Evolutionary conservation across 2,888 invertebrate species (phyloP).

Genomic region (Furcula furcula): DNA sequence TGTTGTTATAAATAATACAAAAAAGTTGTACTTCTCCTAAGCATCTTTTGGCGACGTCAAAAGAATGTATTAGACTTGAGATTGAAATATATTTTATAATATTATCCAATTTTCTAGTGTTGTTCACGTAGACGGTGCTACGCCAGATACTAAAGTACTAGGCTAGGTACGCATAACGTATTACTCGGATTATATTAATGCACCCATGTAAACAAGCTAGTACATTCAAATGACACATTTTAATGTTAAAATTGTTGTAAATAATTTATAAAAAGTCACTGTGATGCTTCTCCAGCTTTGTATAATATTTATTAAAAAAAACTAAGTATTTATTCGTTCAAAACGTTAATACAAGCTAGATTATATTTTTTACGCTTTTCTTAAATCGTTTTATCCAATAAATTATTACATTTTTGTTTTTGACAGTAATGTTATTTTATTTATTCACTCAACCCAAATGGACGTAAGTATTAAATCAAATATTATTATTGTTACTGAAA

Average conservation of each 20-base stretch:
- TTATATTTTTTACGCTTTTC: constrained; percentile 50
- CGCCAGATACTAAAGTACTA: too few relatives aligned
- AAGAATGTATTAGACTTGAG: constrained; percentile 18
- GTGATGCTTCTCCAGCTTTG: constrained; percentile 42
- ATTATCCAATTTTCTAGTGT: too few relatives aligned
- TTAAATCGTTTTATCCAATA: constrained; percentile 48
- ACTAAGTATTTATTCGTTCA: constrained; percentile 15
- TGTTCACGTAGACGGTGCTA: too few relatives aligned
- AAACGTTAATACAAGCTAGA: constrained; percentile 37
- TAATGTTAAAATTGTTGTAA: constrained; percentile 32
- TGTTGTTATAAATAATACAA: constrained; percentile 2
- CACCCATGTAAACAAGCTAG: background rate
- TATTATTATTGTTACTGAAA: too few relatives aligned
- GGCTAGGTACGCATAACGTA: background rate
- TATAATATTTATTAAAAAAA: constrained; percentile 27
- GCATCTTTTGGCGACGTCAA: constrained; percentile 3
- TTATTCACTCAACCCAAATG: too few relatives aligned
- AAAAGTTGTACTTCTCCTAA: constrained; percentile 9
- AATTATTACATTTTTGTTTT: constrained; percentile 53
- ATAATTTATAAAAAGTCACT: constrained; percentile 35
- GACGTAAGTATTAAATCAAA: too few relatives aligned
- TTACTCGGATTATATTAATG: background rate
- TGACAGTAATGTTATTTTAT: constrained; percentile 25
- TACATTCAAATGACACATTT: constrained; percentile 1
- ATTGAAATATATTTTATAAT: background rate